These are phyloP conservation scores for Centruroides sculpturatus DNA, from an alignment of 1,140 invertebrate genomes.

Conservation along the genomic window DNA sequence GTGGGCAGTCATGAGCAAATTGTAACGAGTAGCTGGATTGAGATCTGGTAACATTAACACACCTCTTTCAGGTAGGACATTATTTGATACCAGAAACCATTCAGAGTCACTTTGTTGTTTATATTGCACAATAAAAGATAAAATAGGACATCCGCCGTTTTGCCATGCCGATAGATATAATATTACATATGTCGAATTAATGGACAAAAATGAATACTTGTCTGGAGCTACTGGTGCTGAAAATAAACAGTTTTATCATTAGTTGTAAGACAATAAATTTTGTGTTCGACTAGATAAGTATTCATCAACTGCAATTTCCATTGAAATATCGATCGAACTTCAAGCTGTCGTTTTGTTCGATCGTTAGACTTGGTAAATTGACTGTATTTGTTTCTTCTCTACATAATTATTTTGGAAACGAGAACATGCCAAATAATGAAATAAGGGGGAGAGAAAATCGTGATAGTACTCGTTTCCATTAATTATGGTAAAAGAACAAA, in stretches of 20 bases:
- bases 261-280: background rate
- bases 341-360: no score
- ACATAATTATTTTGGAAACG: no score
- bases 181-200: slow-evolving; percentile 78
- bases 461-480: no score
- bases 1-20: slow-evolving; percentile 68
- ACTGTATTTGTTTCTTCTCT: no score
- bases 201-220: slow-evolving; percentile 44
- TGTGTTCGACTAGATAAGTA: background rate
- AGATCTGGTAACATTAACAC: slow-evolving; percentile 41
- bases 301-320: no score
- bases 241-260: background rate
- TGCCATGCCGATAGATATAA: slow-evolving; percentile 83
- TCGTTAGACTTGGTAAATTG: no score
- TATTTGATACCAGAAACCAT: slow-evolving; percentile 87
- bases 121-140: slow-evolving; percentile 89
- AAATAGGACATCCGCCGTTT: slow-evolving; percentile 88
- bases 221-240: slow-evolving; percentile 20
- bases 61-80: slow-evolving; percentile 51
- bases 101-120: slow-evolving; percentile 49
- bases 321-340: no score
- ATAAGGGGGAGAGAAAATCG: no score
- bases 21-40: slow-evolving; percentile 72
- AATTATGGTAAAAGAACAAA: no score
- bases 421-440: no score